These are phyloP conservation scores for Onychostoma macrolepis DNA, from an alignment of 2,113 vertebrate genomes.

Conservation along the genomic window DNA sequence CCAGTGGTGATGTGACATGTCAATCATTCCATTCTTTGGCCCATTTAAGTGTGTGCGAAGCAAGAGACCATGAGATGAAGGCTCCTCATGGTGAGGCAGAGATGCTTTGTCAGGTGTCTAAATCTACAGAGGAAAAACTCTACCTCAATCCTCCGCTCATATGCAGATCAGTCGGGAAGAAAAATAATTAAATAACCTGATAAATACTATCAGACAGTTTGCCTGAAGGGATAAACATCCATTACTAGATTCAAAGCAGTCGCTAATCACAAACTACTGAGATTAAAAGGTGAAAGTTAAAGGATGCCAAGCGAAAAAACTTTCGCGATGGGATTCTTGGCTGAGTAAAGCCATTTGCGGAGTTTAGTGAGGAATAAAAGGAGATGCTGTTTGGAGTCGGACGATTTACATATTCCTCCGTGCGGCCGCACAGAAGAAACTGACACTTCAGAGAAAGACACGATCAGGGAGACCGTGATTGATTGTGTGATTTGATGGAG, in stretches of 20 bases:
- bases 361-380: constrained; percentile 59
- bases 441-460: constrained; percentile 56
- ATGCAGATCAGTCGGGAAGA: constrained; percentile 53
- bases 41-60: constrained; percentile 33
- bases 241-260: constrained; percentile 68
- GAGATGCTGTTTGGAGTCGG: constrained; percentile 35
- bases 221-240: constrained; percentile 67
- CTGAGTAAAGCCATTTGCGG: constrained; percentile 59
- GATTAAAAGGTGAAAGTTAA: constrained; percentile 67
- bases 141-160: constrained; percentile 51
- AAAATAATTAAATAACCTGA: constrained; percentile 61
- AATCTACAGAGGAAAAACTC: constrained; percentile 49
- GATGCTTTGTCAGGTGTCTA: constrained; percentile 54
- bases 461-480: constrained; percentile 43
- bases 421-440: constrained; percentile 41
- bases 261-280: constrained; percentile 60
- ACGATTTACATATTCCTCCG: constrained; percentile 51
- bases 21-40: constrained; percentile 61
- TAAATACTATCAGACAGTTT: constrained; percentile 59
- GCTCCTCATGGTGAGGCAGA: constrained; percentile 39
- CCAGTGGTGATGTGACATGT: constrained; percentile 55
- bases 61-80: constrained; percentile 44
- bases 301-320: constrained; percentile 63
- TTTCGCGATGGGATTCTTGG: constrained; percentile 59
- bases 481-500: constrained; percentile 42